Percentiles rank a stretch among this genome's conserved stretches.
Conservation (phyloP, 2,113 vertebrate genomes). For the Sylvilagus bachmani region DNA sequence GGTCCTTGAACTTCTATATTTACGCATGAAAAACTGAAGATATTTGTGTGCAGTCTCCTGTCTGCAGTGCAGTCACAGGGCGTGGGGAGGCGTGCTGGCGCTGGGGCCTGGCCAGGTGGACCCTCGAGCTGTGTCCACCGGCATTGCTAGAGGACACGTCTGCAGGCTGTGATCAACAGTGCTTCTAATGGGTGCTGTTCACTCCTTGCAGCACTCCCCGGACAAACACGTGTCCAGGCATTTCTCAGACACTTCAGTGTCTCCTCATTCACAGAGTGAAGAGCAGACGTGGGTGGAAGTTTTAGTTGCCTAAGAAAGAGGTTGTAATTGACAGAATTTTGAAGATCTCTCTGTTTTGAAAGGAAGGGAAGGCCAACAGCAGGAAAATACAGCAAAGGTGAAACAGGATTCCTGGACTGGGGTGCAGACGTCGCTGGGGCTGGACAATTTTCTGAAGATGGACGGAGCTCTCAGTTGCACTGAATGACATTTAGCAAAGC, state of each 20-base stretch:
- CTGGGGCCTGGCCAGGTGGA: neutral
- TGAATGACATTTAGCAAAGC: neutral
- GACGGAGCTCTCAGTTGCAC: neutral
- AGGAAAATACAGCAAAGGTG: neutral
- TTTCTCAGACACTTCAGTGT: neutral
- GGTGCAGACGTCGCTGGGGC: neutral
- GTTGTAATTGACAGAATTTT: neutral
- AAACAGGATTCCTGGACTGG: neutral
- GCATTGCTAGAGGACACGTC: neutral
- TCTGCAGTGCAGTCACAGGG: neutral
- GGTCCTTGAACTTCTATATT: conserved; percentile 14
- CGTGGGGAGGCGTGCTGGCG: too few relatives aligned
- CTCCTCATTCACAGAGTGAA: neutral
- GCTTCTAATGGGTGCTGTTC: neutral
- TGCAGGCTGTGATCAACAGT: neutral
- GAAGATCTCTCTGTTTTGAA: neutral
- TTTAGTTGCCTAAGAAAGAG: neutral
- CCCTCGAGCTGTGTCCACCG: too few relatives aligned
- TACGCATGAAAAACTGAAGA: conserved; percentile 5
- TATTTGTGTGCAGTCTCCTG: neutral
- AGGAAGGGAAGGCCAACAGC: neutral
- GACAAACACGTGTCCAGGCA: neutral
- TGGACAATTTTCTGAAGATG: neutral
- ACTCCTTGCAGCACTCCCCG: neutral
- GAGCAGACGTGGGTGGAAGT: neutral